Conservation (phyloP, 1,140 invertebrate genomes). For the Philaenus spumarius region DNA sequence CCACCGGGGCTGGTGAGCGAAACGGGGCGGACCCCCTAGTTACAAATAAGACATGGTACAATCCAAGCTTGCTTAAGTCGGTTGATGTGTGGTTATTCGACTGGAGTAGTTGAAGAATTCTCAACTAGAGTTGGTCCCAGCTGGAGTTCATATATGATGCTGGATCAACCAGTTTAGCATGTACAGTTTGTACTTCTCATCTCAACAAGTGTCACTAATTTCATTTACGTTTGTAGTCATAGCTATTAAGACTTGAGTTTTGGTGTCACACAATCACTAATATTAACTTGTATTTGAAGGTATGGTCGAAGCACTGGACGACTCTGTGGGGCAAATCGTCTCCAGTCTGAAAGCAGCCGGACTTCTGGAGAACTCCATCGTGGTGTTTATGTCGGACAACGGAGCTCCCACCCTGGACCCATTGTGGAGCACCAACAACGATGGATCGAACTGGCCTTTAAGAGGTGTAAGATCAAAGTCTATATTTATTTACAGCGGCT, state of each 20-base stretch:
- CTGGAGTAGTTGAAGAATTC: too few relatives aligned
- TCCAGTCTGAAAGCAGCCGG: conserved; percentile 47
- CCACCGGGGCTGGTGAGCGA: too few relatives aligned
- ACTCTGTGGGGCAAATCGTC: conserved; percentile 59
- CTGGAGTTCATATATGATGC: conserved; percentile 1
- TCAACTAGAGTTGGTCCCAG: too few relatives aligned
- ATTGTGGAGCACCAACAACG: conserved; percentile 41
- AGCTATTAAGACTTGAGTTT: too few relatives aligned
- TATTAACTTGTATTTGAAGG: conserved; percentile 41
- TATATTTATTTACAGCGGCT: too few relatives aligned
- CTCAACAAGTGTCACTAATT: conserved; percentile 6
- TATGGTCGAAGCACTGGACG: conserved; percentile 63
- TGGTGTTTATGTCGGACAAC: conserved; percentile 56
- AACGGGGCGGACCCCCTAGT: too few relatives aligned
- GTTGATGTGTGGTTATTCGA: too few relatives aligned
- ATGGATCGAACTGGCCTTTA: conserved; percentile 60
- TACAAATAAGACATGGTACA: too few relatives aligned
- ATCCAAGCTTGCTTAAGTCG: too few relatives aligned
- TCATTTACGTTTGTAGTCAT: too few relatives aligned
- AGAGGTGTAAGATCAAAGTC: conserved; percentile 46
- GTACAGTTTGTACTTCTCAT: not conserved
- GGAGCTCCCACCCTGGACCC: conserved; percentile 45
- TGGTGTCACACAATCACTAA: too few relatives aligned
- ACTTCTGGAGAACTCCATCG: conserved; percentile 51
- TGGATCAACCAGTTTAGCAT: not conserved